phyloP scores from a whole-genome alignment of 1,140 invertebrate genomes.

The Chironomus tepperi region DNA sequence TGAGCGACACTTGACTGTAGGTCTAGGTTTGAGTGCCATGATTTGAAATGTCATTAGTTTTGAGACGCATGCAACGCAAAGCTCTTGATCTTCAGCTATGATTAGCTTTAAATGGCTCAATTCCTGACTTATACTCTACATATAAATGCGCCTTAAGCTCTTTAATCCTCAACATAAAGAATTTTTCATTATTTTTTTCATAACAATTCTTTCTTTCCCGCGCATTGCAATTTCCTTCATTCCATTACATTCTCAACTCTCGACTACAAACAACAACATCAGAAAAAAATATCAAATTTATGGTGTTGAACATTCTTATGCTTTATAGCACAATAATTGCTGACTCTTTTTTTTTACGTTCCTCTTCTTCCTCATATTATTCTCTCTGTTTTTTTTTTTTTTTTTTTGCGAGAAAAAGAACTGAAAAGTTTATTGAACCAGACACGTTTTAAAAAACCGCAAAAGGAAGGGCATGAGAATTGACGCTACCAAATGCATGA shows the following conservation, averaged over 20 bases:
- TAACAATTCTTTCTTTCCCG: background rate
- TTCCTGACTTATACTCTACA: no score
- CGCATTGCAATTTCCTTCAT: background rate
- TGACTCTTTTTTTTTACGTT: background rate
- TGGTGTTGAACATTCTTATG: background rate
- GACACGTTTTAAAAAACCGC: background rate
- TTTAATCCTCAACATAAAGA: no score
- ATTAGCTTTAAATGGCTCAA: no score
- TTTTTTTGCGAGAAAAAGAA: background rate
- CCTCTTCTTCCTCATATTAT: background rate
- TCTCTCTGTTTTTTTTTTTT: no score
- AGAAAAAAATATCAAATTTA: no score
- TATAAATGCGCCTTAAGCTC: no score
- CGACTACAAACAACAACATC: background rate
- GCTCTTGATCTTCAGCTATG: no score
- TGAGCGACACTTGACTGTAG: no score
- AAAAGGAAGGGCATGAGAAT: background rate
- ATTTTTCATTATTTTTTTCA: no score
- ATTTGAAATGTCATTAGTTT: no score
- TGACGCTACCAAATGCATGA: background rate
- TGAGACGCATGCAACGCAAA: no score
- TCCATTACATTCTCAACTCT: background rate
- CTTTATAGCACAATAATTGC: constrained; percentile 8
- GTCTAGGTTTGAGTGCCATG: no score
- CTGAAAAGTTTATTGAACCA: constrained; percentile 3